A percentile compares a stretch with the other conserved stretches of the same genome.
These are phyloP conservation scores for Bellardia bayeri DNA, from an alignment of 2,888 invertebrate species.

Conservation along the genomic window DNA sequence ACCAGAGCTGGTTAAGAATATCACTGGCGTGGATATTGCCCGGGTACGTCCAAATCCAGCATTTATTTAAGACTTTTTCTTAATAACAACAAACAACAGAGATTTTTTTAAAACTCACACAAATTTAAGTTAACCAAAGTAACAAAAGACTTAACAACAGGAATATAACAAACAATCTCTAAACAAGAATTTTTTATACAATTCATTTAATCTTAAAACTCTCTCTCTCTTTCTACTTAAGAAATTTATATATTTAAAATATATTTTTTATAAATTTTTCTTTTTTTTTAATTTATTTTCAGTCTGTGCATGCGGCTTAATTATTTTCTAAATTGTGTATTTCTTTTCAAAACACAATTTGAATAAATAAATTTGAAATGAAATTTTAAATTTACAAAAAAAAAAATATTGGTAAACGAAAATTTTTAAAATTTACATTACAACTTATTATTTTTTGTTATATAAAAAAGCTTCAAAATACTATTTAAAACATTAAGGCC, in stretches of 20 bases:
- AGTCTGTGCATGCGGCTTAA: constrained; percentile 85
- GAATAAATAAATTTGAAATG: constrained; percentile 8
- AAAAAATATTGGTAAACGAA: background rate
- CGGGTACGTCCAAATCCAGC: constrained; percentile 88
- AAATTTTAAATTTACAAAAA: background rate
- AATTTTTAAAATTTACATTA: background rate
- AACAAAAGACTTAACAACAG: constrained; percentile 81
- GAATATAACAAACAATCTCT: constrained; percentile 75
- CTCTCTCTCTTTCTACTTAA: background rate
- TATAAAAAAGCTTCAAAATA: constrained; percentile 1
- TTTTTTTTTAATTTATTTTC: constrained; percentile 78
- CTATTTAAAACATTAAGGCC: constrained; percentile 9
- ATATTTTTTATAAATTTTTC: constrained; percentile 40
- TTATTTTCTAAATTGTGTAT: constrained; percentile 58
- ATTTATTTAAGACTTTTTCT: constrained; percentile 81
- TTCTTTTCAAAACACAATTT: constrained; percentile 44
- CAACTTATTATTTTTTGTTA: constrained; percentile 2
- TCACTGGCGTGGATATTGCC: constrained; percentile 97
- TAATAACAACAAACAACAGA: constrained; percentile 9
- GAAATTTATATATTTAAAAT: constrained; percentile 5
- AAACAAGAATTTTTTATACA: constrained; percentile 30
- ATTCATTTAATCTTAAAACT: constrained; percentile 8
- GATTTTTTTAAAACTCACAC: constrained; percentile 39
- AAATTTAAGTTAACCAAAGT: constrained; percentile 70
- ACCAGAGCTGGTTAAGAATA: constrained; percentile 94